A percentile compares a stretch with the other conserved stretches of the same genome.
phyloP scores from a whole-genome alignment of 2,888 invertebrate genomes.

The Brachypterus glaber region DNA sequence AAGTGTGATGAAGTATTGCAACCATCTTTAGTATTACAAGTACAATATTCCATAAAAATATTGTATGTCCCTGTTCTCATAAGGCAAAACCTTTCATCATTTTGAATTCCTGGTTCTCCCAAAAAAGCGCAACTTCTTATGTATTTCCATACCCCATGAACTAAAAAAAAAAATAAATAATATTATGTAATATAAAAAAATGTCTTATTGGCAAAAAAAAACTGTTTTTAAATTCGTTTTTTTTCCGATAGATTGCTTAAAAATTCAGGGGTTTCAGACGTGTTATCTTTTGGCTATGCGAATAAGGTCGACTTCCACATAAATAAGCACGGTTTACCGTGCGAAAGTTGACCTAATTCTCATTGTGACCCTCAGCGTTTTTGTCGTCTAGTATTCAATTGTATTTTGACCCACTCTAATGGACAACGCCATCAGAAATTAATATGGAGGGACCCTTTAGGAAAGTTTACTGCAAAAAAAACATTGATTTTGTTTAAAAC shows the following conservation, averaged over 20 bases:
- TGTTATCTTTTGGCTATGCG: no score
- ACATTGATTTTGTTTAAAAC: no score
- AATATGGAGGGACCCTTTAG: no score
- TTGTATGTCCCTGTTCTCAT: conserved; percentile 88
- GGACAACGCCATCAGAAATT: no score
- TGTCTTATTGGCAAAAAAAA: neutral
- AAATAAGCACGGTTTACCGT: no score
- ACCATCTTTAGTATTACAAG: conserved; percentile 86
- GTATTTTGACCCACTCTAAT: no score
- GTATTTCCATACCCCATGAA: conserved; percentile 81
- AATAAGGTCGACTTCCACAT: no score
- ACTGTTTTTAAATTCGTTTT: neutral
- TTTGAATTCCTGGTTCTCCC: conserved; percentile 82
- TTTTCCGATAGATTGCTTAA: neutral
- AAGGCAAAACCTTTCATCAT: conserved; percentile 82
- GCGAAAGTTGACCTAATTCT: no score
- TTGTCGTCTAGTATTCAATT: no score
- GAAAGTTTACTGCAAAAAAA: no score
- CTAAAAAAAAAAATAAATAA: conserved; percentile 41
- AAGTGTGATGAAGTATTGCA: conserved; percentile 57
- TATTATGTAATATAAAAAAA: neutral
- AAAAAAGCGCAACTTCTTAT: conserved; percentile 82
- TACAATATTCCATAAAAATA: conserved; percentile 89
- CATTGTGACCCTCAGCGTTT: no score
- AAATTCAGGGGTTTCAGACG: no score